Base-by-base conservation (phyloP, 64 coral and sea anemone species). In the Porites australiensis region DNA sequence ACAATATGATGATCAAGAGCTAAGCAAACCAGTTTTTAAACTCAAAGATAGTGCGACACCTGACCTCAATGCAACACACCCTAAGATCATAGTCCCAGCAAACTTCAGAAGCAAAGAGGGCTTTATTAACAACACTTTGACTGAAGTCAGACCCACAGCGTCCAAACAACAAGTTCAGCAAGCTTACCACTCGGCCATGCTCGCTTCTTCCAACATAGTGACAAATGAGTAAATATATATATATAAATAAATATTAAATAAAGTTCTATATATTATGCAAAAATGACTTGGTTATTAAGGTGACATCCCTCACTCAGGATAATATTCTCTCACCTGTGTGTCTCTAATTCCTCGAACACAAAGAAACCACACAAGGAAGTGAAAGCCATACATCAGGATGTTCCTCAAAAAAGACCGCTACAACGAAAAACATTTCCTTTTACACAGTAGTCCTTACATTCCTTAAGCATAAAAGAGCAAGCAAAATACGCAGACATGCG, bases 311-410 rank as follows among this genome's bases (percentile, higher is more conserved):
- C 21, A 7, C 27, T 37, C 27, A 37, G 27, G 27, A 37, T 16
- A 87, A 71, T 6, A 70, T 9, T 45, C 4, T 27, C 21, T 79
- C 84, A 96, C 97, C 91, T 98, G 97, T 9, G 97, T 98, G 46
- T 98, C 97, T 68, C 87, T 90, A 87, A 98, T 88, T 72, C 97
- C 97, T 86, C 93, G 93, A 6, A 98, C 98, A 89, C 98, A 99
- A 64, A 99, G 92, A 74, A 96, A 99, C 98, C 94, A 99, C n/a
- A 99, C 98, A 69, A 99, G 82, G 70, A 99, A 99, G 51, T 99
- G 98, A 93, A 99, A 99, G 50, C 94, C 98, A 89, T 96, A 96
- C 98, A 99, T 99, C 44, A 99, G 64, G 65, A 99, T 79, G 55
- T 99, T 99, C 92, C 98, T 96, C 78, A 99, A 90, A 67, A 84